Conservation (phyloP, 2,113 vertebrate species). For the Mormyrus iriodes region DNA sequence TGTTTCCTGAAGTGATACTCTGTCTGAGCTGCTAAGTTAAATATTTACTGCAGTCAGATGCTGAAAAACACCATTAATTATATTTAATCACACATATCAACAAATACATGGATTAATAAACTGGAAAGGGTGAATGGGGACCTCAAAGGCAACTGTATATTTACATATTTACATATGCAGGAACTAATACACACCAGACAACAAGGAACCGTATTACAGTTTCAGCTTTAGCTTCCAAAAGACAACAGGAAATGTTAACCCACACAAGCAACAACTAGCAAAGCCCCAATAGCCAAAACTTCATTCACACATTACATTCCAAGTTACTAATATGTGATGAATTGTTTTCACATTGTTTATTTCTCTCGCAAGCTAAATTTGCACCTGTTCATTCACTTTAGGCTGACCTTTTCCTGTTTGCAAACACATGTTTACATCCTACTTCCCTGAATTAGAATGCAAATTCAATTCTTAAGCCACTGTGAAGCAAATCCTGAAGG, state of each 20-base stretch:
- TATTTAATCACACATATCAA: not conserved
- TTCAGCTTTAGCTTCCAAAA: not conserved
- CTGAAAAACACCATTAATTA: not conserved
- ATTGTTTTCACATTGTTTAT: not conserved
- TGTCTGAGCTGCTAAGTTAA: not conserved
- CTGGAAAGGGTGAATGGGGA: not conserved
- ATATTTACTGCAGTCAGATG: not conserved
- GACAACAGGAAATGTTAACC: too few relatives aligned
- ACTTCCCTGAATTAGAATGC: not conserved
- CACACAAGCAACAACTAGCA: not conserved
- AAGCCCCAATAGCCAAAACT: not conserved
- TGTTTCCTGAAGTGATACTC: not conserved
- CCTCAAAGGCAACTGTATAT: slow-evolving; percentile 14
- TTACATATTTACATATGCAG: slow-evolving; percentile 19
- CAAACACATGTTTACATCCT: not conserved
- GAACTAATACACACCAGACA: not conserved
- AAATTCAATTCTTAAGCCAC: not conserved
- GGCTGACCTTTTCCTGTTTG: not conserved
- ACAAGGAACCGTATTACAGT: not conserved
- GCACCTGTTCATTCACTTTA: not conserved
- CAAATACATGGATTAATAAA: not conserved
- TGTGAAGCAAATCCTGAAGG: not conserved
- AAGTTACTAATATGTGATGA: not conserved
- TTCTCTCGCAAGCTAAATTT: not conserved
- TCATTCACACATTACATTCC: not conserved